A percentile compares a stretch with the other conserved stretches of the same genome.
phyloP scores from a whole-genome alignment of 2,797 vertebrate genomes.

The Eurystomus glaucurus region DNA sequence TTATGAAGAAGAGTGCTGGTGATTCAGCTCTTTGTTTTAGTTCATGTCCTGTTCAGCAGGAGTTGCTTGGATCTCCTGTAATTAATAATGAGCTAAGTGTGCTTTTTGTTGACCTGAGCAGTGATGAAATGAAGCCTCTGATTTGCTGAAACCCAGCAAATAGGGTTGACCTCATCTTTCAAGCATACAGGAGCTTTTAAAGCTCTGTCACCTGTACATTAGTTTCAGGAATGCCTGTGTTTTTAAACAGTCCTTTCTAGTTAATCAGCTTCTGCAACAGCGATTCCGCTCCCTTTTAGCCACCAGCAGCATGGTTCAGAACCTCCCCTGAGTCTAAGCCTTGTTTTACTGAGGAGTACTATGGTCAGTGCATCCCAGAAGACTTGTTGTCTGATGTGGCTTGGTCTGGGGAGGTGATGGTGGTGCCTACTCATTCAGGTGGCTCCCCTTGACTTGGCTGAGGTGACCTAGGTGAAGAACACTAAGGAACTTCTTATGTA shows the following conservation, averaged over 20 bases:
- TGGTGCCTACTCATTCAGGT: not conserved
- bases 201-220: not conserved
- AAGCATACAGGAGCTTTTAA: not conserved
- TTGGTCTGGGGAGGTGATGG: not conserved
- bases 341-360: not conserved
- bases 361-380: not conserved
- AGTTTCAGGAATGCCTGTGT: conserved; percentile 25
- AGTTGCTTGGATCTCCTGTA: conserved; percentile 47
- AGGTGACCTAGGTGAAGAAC: not conserved
- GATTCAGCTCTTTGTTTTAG: conserved; percentile 19
- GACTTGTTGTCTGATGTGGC: not conserved
- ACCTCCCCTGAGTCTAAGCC: not conserved
- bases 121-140: conserved; percentile 32
- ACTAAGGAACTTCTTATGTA: not conserved
- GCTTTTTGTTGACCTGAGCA: not conserved
- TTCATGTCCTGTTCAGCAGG: conserved; percentile 41
- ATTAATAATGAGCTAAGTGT: conserved; percentile 48
- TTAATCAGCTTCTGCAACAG: conserved; percentile 31
- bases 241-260: not conserved
- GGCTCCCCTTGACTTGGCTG: not conserved
- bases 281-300: not conserved
- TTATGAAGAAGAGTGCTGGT: not conserved
- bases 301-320: not conserved
- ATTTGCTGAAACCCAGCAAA: conserved; percentile 37
- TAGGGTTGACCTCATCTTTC: conserved; percentile 37